These are phyloP conservation scores for Acanthosepion pharaonis DNA, from an alignment of 2,888 invertebrate species.

Conservation along the genomic window DNA sequence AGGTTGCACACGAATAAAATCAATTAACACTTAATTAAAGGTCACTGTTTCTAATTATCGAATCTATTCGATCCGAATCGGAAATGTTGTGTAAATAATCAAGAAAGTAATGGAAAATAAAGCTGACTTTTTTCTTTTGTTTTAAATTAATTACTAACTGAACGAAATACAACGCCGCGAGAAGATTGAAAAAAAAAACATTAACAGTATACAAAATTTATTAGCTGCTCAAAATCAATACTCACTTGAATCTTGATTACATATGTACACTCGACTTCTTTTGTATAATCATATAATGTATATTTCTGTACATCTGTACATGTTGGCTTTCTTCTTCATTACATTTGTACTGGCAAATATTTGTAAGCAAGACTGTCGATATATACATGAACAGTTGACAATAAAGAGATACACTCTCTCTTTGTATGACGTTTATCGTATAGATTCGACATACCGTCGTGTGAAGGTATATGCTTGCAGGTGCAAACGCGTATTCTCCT, in stretches of 20 bases:
- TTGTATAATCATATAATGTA: neutral
- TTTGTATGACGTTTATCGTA: no score
- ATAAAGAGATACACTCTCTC: neutral
- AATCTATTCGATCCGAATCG: neutral
- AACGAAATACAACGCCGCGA: neutral
- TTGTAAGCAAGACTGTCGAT: neutral
- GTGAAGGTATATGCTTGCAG: no score
- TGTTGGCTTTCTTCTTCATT: neutral
- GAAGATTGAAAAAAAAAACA: conserved; percentile 4
- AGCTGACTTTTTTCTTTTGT: neutral
- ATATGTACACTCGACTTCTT: neutral
- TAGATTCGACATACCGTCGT: no score
- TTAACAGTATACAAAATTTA: neutral
- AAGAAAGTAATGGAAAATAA: neutral
- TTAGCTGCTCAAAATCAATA: neutral
- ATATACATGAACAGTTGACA: neutral
- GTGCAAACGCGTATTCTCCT: no score
- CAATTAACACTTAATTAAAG: neutral
- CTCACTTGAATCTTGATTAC: neutral
- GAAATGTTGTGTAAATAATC: neutral
- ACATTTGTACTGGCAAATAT: neutral
- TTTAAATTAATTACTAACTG: conserved; percentile 4
- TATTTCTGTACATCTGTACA: neutral
- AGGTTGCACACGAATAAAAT: neutral
- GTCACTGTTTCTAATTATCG: conserved; percentile 18